Conservation (phyloP, 2,888 invertebrate genomes). For the Crossocerus cetratus region DNA sequence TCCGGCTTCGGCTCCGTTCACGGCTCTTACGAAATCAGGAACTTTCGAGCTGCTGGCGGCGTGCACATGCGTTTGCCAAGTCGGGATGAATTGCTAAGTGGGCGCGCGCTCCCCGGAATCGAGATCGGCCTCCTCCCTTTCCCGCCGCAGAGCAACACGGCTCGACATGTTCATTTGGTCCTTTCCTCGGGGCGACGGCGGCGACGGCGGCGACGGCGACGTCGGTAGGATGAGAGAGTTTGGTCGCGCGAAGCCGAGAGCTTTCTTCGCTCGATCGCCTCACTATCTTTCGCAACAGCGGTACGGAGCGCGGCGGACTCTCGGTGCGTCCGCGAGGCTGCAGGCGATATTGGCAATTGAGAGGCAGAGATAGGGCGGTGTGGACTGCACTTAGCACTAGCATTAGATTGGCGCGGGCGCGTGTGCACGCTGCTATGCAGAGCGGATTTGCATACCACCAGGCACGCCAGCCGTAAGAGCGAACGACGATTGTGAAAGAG, state of each 20-base stretch:
- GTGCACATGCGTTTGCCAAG: conserved; percentile 25
- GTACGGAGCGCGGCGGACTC: conserved; percentile 15
- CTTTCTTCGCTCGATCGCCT: not conserved
- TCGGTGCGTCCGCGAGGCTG: no score
- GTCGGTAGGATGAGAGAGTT: no score
- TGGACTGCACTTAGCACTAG: conserved; percentile 30
- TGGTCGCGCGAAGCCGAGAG: not conserved
- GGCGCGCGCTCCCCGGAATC: conserved; percentile 10
- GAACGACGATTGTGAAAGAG: conserved; percentile 42
- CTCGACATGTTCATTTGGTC: no score
- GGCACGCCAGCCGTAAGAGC: conserved; percentile 46
- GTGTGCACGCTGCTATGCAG: conserved; percentile 9
- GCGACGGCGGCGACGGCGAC: not conserved
- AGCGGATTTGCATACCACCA: conserved; percentile 55
- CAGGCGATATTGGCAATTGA: conserved; percentile 54
- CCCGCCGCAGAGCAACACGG: no score
- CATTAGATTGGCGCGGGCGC: no score
- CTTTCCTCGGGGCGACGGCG: no score
- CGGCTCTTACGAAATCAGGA: conserved; percentile 68
- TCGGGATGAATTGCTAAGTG: conserved; percentile 46
- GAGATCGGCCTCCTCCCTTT: not conserved
- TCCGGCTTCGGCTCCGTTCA: conserved; percentile 61
- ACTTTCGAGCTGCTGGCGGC: conserved; percentile 59
- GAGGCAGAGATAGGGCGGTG: conserved; percentile 45
- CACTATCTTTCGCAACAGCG: conserved; percentile 49